Conservation (phyloP, 2,113 vertebrate species). For the Anhinga rufa region DNA sequence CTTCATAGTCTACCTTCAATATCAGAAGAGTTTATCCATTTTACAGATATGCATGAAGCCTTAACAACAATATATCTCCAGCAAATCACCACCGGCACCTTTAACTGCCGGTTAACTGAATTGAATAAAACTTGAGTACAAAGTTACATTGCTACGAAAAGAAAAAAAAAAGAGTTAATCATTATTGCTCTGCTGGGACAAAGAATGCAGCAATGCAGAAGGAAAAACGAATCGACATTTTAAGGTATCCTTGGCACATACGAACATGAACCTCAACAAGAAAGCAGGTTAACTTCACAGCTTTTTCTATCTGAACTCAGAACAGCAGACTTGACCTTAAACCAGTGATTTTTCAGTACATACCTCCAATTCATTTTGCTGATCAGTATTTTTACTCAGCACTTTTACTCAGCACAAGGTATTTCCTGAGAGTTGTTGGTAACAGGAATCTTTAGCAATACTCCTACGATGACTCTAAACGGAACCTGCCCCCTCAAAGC, state of each 20-base stretch:
- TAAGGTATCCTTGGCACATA: too few species aligned
- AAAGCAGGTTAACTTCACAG: too few species aligned
- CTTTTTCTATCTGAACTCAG: not conserved
- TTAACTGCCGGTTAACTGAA: not conserved
- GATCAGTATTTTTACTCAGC: not conserved
- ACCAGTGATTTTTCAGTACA: not conserved
- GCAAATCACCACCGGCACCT: too few species aligned
- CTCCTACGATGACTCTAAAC: fast-evolving
- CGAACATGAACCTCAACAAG: not conserved
- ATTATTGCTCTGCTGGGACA: not conserved
- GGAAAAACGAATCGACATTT: not conserved
- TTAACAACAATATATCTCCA: too few species aligned
- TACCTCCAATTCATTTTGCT: not conserved
- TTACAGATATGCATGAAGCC: not conserved
- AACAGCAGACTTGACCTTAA: not conserved
- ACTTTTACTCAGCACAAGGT: not conserved
- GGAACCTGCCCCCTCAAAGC: not conserved
- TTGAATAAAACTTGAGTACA: not conserved
- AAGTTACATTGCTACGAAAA: not conserved
- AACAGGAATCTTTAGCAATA: not conserved
- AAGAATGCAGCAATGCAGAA: not conserved
- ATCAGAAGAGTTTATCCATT: not conserved
- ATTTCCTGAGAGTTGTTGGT: not conserved
- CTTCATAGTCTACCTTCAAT: not conserved
- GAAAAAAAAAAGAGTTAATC: not conserved